Evolutionary conservation across 2,797 vertebrate species (phyloP).

Genomic region (Tarsius wallacei): DNA sequence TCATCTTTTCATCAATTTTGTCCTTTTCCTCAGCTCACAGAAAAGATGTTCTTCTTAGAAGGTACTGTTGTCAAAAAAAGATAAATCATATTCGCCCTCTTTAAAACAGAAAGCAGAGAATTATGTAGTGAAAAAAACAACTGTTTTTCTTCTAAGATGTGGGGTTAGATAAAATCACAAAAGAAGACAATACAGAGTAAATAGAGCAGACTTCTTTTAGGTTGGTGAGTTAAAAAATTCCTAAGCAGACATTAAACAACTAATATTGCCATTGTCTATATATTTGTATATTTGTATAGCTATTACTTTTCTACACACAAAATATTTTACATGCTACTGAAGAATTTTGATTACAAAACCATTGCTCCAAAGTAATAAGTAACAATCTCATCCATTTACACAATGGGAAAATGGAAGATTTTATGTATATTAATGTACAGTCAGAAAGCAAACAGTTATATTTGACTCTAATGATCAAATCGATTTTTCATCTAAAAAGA

Average conservation of each 20-base stretch:
- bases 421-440: slow-evolving; percentile 23
- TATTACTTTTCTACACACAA: slow-evolving; percentile 18
- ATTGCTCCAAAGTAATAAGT: not conserved
- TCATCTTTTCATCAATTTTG: not conserved
- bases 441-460: slow-evolving; percentile 48
- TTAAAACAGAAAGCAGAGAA: slow-evolving; percentile 42
- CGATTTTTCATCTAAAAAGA: slow-evolving; percentile 64
- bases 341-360: slow-evolving; percentile 26
- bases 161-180: not conserved
- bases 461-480: slow-evolving; percentile 32
- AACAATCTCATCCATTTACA: slow-evolving; percentile 11
- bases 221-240: slow-evolving; percentile 13
- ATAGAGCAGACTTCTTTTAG: not conserved
- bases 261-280: not conserved
- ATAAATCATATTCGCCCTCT: not conserved
- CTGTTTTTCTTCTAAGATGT: slow-evolving; percentile 50
- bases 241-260: not conserved
- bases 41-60: not conserved
- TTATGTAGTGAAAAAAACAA: not conserved
- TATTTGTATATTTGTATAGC: not conserved
- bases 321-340: not conserved
- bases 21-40: not conserved
- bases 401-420: slow-evolving; percentile 16
- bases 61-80: slow-evolving; percentile 1
- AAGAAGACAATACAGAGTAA: not conserved